Conservation (phyloP, 2,113 vertebrate genomes). For the Hassar affinis region DNA sequence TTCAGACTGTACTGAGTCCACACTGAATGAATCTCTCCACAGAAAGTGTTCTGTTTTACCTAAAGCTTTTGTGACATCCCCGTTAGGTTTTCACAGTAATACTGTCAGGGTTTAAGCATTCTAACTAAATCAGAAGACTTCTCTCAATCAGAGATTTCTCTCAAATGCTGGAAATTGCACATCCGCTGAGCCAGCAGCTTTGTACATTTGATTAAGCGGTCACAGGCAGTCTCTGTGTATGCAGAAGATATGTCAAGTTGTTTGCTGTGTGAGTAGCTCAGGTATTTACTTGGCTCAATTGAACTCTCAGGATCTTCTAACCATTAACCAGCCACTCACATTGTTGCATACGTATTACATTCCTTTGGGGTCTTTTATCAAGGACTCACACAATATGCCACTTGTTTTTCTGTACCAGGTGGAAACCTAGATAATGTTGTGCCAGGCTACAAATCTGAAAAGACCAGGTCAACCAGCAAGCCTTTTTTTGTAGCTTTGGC, state of each 20-base stretch:
- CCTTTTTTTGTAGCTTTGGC: not conserved
- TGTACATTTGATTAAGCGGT: not conserved
- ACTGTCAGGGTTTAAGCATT: not conserved
- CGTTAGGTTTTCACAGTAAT: not conserved
- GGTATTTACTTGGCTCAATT: conserved; percentile 59
- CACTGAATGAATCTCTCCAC: not conserved
- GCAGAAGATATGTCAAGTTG: conserved; percentile 26
- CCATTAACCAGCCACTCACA: conserved; percentile 64
- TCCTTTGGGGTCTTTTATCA: conserved; percentile 63
- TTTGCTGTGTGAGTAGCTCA: conserved; percentile 57
- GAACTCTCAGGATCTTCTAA: conserved; percentile 61
- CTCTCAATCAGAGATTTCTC: not conserved
- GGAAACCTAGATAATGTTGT: conserved; percentile 56
- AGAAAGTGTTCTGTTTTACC: not conserved
- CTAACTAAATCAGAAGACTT: not conserved
- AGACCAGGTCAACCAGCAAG: not conserved
- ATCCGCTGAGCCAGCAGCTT: not conserved
- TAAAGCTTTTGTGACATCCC: not conserved
- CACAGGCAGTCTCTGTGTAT: not conserved
- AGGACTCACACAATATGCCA: conserved; percentile 51
- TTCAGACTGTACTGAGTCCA: not conserved
- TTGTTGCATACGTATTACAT: conserved; percentile 62
- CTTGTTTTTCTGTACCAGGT: conserved; percentile 51
- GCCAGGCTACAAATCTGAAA: conserved; percentile 45
- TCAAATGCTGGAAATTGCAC: not conserved